phyloP scores from a whole-genome alignment of 1,140 invertebrate species.

The Aphelenchoides fujianensis region DNA sequence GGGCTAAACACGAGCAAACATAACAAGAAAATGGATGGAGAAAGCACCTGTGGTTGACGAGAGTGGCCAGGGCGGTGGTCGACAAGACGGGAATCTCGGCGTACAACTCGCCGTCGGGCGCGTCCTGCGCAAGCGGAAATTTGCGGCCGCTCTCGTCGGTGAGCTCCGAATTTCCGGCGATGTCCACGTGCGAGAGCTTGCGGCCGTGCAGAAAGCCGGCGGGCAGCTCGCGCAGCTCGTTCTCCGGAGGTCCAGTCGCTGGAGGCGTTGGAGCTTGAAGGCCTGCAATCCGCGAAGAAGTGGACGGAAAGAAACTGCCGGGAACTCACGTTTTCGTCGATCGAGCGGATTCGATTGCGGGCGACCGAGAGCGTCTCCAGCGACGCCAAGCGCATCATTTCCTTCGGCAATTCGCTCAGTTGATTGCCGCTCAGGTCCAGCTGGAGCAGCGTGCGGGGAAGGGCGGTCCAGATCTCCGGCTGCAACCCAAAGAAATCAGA shows the following conservation, averaged over 20 bases:
- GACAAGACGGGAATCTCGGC: too few relatives aligned
- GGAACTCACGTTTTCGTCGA: neutral
- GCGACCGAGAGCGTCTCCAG: neutral
- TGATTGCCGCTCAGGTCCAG: neutral
- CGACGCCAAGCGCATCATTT: neutral
- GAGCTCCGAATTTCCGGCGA: neutral
- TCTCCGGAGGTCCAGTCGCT: neutral
- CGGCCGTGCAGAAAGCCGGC: neutral
- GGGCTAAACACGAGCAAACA: too few relatives aligned
- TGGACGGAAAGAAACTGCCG: neutral
- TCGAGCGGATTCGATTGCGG: neutral
- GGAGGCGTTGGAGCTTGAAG: neutral
- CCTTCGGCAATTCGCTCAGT: neutral
- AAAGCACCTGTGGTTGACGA: too few relatives aligned
- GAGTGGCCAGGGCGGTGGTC: too few relatives aligned
- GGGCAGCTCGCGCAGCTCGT: neutral
- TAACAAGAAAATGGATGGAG: too few relatives aligned
- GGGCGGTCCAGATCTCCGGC: neutral
- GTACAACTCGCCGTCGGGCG: too few relatives aligned
- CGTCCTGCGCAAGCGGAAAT: neutral
- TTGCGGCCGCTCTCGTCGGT: neutral
- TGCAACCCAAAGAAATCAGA: neutral
- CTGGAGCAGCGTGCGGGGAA: neutral
- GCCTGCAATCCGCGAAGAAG: neutral
- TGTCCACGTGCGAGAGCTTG: neutral